phyloP scores from a whole-genome alignment of 2,113 vertebrate species.

The Paracanthobrama guichenoti region DNA sequence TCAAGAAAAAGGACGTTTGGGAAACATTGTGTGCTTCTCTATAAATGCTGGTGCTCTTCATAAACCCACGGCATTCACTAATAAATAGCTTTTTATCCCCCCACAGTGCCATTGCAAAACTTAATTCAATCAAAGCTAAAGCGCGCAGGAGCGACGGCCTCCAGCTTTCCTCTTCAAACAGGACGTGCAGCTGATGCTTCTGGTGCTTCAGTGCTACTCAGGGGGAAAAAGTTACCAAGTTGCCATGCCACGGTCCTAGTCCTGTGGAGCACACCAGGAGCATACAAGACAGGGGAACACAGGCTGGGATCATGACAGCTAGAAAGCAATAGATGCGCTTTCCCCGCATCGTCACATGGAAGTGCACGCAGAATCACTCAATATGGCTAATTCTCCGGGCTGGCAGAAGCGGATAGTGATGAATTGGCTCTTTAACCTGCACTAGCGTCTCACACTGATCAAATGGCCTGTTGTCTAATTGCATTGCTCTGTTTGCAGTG shows the following conservation, averaged over 20 bases:
- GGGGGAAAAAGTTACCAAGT: neutral
- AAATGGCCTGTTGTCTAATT: constrained; percentile 70
- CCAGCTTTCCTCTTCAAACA: neutral
- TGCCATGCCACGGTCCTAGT: too few species aligned
- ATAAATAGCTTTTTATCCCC: constrained; percentile 16
- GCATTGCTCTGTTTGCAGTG: constrained; percentile 67
- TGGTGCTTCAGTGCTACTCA: neutral
- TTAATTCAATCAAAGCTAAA: constrained; percentile 13
- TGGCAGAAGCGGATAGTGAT: constrained; percentile 56
- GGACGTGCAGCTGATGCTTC: neutral
- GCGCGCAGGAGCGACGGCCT: neutral
- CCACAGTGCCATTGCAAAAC: neutral
- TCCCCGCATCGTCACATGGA: neutral
- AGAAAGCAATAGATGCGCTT: neutral
- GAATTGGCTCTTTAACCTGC: constrained; percentile 66
- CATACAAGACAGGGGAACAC: too few species aligned
- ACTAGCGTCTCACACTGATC: constrained; percentile 66
- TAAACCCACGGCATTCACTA: neutral
- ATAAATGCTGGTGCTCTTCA: neutral
- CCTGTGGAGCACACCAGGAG: too few species aligned
- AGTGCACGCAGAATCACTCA: constrained; percentile 29
- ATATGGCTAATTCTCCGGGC: neutral
- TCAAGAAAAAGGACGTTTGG: neutral
- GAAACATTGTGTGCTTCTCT: neutral
- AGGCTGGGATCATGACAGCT: too few species aligned